Percentiles rank a stretch among this genome's conserved stretches.
Evolutionary conservation across 2,113 vertebrate genomes (phyloP).

Genomic region (Oxygymnocypris stewartii): DNA sequence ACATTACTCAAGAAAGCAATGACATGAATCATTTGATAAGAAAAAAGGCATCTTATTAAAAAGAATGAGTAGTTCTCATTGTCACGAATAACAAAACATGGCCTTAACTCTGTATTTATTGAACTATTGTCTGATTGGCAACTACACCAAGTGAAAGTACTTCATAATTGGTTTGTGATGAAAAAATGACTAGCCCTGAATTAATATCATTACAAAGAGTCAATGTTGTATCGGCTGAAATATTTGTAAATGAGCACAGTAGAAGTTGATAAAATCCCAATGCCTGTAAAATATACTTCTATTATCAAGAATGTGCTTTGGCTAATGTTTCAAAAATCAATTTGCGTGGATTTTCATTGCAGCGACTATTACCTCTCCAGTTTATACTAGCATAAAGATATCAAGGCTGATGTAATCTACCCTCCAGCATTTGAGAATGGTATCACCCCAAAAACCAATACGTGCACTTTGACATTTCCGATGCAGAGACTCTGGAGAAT

Average conservation of each 20-base stretch:
- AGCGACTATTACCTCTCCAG: constrained; percentile 20
- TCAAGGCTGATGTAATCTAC: constrained; percentile 20
- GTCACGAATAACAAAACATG: neutral
- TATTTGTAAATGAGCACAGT: constrained; percentile 9
- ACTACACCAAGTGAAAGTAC: neutral
- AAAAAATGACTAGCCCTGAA: neutral
- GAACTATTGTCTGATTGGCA: neutral
- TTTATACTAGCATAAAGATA: constrained; percentile 8
- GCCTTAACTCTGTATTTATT: neutral
- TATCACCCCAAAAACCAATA: constrained; percentile 27
- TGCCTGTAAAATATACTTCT: constrained; percentile 7
- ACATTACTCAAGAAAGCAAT: constrained; percentile 35
- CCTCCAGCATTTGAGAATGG: constrained; percentile 6
- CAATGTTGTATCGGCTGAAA: neutral
- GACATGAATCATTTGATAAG: constrained; percentile 36
- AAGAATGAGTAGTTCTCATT: neutral
- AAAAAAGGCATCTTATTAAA: constrained; percentile 15
- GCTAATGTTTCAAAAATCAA: constrained; percentile 23
- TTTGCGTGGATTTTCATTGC: constrained; percentile 24
- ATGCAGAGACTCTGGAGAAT: constrained; percentile 33
- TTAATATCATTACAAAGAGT: constrained; percentile 23
- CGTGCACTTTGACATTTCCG: constrained; percentile 37
- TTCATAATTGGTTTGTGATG: constrained; percentile 22
- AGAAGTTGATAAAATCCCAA: neutral
- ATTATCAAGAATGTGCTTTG: constrained; percentile 14